Evolutionary conservation across 1,140 invertebrate genomes (phyloP), one percentile per base, ranked within the genome.

Genomic region (Drosophila melanica): DNA sequence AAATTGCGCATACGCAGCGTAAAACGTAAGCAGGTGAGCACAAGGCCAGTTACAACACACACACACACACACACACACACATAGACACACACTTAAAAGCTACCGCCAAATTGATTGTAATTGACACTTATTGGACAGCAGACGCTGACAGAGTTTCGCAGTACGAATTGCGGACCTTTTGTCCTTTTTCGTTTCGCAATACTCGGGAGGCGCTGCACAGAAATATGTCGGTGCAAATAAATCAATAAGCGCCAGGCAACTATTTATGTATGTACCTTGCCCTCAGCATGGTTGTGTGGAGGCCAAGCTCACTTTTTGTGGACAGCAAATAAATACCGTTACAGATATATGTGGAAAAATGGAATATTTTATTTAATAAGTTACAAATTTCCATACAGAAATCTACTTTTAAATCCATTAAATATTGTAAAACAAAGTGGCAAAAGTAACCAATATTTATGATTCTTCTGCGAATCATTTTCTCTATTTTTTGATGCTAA

Each of bases 81-180:
- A 33, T n/a, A 53, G 11, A 64, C 27, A 51, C 55, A 58, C 70
- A 70, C 70, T 75, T 44, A 75, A 63, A 78, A 65, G 68, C 73
- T 50, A 59, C 42, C 35, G 48, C 72, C 54, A 79, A 81, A 77
- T 79, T 79, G 74, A 81, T 77, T 77, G 77, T 81, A 81, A 81
- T 76, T 81, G 79, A 81, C 79, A 79, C 69, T 79, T 81, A 79
- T 81, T 68, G 77, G 72, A 78, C 78, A 78, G 75, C 67, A 78
- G 78, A 81, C 63, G 44, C 67, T 73, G 68, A 65, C 68, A 55
- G 41, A 65, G 60, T 44, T 55, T 70, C 57, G 58, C 23, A 50
- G 14, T 37, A 51, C n/a, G 48, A 33, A 63, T 62, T 20, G 20
- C 14, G 67, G 16, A 54, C 59, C 60, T 71, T 71, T 65, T 71